A percentile compares a stretch with the other conserved stretches of the same genome.
phyloP scores from a whole-genome alignment of 1,140 invertebrate genomes.

The Tetragnatha versicolor region DNA sequence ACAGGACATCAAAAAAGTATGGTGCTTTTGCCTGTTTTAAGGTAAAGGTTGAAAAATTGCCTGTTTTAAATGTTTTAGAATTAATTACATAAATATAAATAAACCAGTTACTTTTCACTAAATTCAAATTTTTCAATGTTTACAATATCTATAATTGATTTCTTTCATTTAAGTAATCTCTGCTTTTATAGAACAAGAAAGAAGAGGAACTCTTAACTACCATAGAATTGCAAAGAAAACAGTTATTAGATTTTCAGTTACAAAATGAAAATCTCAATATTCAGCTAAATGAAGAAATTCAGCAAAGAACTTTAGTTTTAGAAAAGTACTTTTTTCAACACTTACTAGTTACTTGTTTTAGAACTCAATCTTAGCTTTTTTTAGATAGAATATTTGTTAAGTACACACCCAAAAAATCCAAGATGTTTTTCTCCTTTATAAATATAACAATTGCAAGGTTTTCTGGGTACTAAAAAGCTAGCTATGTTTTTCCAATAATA shows the following conservation, averaged over 20 bases:
- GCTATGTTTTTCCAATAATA: too few species aligned
- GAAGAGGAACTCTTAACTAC: constrained; percentile 18
- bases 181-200: constrained; percentile 24
- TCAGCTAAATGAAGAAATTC: constrained; percentile 24
- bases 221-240: constrained; percentile 18
- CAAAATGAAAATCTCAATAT: constrained; percentile 41
- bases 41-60: neutral
- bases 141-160: neutral
- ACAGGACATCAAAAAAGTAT: too few species aligned
- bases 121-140: neutral
- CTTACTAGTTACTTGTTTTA: neutral
- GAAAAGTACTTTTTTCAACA: constrained; percentile 43
- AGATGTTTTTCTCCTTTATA: neutral
- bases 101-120: neutral
- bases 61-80: neutral
- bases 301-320: constrained; percentile 34
- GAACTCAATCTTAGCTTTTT: neutral
- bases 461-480: too few species aligned
- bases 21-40: too few species aligned
- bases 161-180: neutral
- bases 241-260: constrained; percentile 10
- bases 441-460: too few species aligned
- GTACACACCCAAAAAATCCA: too few species aligned
- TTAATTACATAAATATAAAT: neutral
- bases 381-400: neutral